Percentiles rank a stretch among this genome's conserved stretches.
These are phyloP conservation scores for Aporrectodea caliginosa DNA, from an alignment of 1,140 invertebrate species.

Conservation along the genomic window DNA sequence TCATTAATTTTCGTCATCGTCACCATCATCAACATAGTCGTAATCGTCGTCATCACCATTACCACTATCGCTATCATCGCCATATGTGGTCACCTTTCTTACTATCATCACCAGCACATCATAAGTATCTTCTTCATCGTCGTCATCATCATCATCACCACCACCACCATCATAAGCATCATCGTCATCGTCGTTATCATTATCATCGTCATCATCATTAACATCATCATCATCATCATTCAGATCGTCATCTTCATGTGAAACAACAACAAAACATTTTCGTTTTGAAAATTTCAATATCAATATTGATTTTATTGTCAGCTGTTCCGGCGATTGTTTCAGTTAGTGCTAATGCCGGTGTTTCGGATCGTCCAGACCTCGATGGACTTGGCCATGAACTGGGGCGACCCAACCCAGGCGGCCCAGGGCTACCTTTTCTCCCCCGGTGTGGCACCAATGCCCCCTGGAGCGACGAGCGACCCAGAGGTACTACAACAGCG, in stretches of 20 bases:
- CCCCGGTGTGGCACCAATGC: not conserved
- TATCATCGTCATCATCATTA: not conserved
- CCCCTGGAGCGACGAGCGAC: not conserved
- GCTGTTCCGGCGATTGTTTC: not conserved
- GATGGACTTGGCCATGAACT: conserved; percentile 1
- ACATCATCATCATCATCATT: not conserved
- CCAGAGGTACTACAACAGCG: not conserved
- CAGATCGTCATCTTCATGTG: not conserved
- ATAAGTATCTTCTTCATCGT: too few species aligned
- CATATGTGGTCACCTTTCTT: too few species aligned
- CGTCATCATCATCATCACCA: too few species aligned
- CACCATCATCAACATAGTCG: too few species aligned
- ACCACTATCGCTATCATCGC: too few species aligned
- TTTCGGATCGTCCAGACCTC: conserved; percentile 14
- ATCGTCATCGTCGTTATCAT: not conserved
- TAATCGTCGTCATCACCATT: too few species aligned
- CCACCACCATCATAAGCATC: not conserved
- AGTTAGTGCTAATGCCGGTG: not conserved
- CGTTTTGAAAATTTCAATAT: not conserved
- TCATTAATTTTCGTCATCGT: too few species aligned
- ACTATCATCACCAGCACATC: too few species aligned
- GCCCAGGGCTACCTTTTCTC: conserved; percentile 13
- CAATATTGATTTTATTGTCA: not conserved
- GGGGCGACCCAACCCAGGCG: conserved; percentile 16
- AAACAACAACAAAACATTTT: not conserved